These are phyloP conservation scores for Nowickia ferox DNA, from an alignment of 2,888 invertebrate genomes.

Conservation along the genomic window DNA sequence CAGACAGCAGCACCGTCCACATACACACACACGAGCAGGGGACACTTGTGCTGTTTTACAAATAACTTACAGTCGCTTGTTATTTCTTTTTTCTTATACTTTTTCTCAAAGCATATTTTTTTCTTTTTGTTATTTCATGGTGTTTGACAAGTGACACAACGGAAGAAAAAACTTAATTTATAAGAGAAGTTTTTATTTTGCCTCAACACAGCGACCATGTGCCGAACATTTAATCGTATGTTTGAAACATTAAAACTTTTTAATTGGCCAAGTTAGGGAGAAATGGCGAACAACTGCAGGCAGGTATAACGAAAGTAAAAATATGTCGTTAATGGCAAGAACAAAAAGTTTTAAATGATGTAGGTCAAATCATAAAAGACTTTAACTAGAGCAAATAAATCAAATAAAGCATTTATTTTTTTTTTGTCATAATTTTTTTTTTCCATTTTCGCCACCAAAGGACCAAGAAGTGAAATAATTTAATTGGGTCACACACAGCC, in stretches of 20 bases:
- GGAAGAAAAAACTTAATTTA: conserved; percentile 7
- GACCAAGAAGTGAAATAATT: too few species aligned
- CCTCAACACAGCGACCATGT: neutral
- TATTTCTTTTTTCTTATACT: conserved; percentile 19
- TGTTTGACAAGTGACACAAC: conserved; percentile 9
- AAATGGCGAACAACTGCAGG: neutral
- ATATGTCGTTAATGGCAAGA: neutral
- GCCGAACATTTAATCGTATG: conserved; percentile 18
- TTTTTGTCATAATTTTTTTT: too few species aligned
- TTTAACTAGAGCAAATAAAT: too few species aligned
- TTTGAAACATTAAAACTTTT: conserved; percentile 31
- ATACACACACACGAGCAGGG: conserved; percentile 1
- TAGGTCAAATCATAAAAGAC: conserved; percentile 26
- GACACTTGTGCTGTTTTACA: conserved; percentile 44
- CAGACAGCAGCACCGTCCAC: conserved; percentile 4
- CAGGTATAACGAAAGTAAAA: conserved; percentile 7
- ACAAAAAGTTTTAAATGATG: neutral
- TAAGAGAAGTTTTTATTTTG: neutral
- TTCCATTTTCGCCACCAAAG: too few species aligned
- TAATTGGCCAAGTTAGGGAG: conserved; percentile 27
- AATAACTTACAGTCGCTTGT: conserved; percentile 16
- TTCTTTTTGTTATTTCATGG: neutral
- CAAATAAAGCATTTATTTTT: too few species aligned
- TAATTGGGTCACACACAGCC: too few species aligned
- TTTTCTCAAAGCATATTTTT: neutral